Percentiles rank a stretch among this genome's conserved stretches.
Evolutionary conservation across 2,888 invertebrate species (phyloP).

Genomic region (Troides oblongomaculatus): DNA sequence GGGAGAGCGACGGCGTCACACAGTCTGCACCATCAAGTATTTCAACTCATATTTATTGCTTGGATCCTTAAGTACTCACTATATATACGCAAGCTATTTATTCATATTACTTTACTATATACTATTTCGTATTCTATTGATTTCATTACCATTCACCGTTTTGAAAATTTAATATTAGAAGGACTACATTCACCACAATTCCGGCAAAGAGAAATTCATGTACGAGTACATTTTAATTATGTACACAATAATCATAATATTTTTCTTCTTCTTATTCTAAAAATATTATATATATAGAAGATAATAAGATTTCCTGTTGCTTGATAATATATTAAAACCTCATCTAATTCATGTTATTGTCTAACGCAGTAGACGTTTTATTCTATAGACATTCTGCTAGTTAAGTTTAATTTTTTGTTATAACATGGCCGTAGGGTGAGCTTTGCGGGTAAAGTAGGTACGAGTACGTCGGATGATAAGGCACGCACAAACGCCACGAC

Average conservation of each 20-base stretch:
- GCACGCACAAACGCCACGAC: conserved; percentile 65
- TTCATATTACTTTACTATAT: background rate
- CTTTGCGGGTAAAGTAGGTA: conserved; percentile 30
- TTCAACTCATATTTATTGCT: conserved; percentile 25
- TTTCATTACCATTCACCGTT: background rate
- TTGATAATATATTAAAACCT: no score
- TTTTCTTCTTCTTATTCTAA: no score
- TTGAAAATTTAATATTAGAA: no score
- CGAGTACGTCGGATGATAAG: conserved; percentile 55
- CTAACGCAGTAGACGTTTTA: background rate
- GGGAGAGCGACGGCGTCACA: conserved; percentile 53
- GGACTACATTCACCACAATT: no score
- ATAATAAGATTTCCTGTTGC: no score
- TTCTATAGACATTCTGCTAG: background rate
- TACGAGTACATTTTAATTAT: no score
- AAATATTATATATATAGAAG: no score
- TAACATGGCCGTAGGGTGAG: conserved; percentile 15
- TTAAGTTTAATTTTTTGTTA: conserved; percentile 13
- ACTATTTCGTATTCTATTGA: background rate
- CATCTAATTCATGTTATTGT: no score
- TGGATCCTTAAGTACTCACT: conserved; percentile 7
- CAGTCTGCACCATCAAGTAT: conserved; percentile 48
- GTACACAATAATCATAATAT: no score
- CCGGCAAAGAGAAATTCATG: no score
- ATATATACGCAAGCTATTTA: background rate